These are phyloP conservation scores for Ochropleura leucogaster DNA, from an alignment of 2,888 invertebrate species.

Conservation along the genomic window DNA sequence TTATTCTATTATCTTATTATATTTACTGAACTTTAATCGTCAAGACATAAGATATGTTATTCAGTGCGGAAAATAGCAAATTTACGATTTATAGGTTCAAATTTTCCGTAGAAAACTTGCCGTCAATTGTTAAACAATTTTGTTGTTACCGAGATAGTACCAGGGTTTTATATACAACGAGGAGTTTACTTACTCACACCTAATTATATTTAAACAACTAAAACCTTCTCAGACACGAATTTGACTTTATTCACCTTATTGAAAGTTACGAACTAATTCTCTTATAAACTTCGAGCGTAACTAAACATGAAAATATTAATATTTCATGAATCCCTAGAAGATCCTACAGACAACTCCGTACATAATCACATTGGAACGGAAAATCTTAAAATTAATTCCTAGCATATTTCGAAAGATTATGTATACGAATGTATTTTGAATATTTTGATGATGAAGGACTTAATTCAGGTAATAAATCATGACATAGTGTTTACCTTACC, in stretches of 20 bases:
- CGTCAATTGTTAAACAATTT: neutral
- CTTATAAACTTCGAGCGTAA: constrained; percentile 46
- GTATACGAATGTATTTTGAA: constrained; percentile 22
- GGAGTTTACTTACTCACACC: neutral
- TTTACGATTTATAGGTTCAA: neutral
- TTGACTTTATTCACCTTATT: constrained; percentile 20
- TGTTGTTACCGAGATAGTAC: neutral
- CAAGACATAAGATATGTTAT: too few relatives aligned
- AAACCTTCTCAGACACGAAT: neutral
- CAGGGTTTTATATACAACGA: neutral
- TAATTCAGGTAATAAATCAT: constrained; percentile 44
- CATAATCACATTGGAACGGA: constrained; percentile 29
- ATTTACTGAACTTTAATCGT: neutral
- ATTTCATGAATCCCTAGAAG: constrained; percentile 57
- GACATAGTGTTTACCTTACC: constrained; percentile 5
- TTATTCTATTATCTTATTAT: too few relatives aligned
- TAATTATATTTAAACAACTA: constrained; percentile 16
- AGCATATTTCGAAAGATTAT: constrained; percentile 37
- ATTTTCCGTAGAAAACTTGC: neutral
- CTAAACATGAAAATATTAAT: constrained; percentile 52
- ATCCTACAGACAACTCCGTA: constrained; percentile 25
- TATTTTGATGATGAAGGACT: neutral
- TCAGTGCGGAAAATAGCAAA: neutral
- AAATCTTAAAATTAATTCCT: constrained; percentile 52
- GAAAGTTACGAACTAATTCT: constrained; percentile 52